A percentile compares a stretch with the other conserved stretches of the same genome.
Evolutionary conservation across 2,888 invertebrate genomes (phyloP).

Genomic region (Drosophila fungiperda): DNA sequence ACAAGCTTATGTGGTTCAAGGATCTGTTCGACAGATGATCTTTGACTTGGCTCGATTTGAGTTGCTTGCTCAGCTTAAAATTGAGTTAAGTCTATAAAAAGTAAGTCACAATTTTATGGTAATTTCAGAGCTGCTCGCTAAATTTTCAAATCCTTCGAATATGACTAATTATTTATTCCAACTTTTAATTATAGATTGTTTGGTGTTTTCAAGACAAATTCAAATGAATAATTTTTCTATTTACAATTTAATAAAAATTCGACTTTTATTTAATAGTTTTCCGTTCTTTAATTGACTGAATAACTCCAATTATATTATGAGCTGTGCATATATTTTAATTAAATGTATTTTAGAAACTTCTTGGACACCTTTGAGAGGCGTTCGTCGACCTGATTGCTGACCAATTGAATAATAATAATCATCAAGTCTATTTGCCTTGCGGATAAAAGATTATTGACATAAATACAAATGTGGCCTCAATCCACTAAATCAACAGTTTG

Average conservation of each 20-base stretch:
- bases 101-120: neutral
- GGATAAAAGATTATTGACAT: neutral
- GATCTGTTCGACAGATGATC: constrained; percentile 41
- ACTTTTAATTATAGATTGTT: neutral
- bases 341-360: no score
- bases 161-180: neutral
- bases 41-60: neutral
- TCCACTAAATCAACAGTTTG: constrained; percentile 33
- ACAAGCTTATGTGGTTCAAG: constrained; percentile 46
- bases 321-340: neutral
- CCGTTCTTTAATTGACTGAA: neutral
- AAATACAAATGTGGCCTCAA: constrained; percentile 13
- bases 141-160: neutral
- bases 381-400: neutral
- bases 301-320: neutral
- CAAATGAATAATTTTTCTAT: neutral
- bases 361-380: neutral
- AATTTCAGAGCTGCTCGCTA: neutral
- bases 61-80: neutral
- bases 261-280: rapidly evolving
- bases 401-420: neutral
- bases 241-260: neutral
- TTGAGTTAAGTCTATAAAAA: no score
- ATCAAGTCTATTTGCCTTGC: neutral
- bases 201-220: neutral